Conservation (phyloP, 1,140 invertebrate genomes). For the Drosophila auraria region DNA sequence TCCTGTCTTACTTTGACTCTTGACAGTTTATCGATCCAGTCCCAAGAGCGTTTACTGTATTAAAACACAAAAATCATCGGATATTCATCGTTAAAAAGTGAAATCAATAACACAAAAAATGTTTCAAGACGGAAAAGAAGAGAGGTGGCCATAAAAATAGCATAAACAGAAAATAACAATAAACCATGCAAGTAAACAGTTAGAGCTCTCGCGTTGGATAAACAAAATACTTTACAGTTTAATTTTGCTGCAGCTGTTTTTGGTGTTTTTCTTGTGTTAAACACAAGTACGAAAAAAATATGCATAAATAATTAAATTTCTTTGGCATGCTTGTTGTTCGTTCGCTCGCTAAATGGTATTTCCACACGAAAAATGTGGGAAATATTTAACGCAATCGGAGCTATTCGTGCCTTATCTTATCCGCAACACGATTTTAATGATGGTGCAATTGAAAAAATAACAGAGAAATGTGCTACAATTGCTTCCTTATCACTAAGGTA, state of each 20-base stretch:
- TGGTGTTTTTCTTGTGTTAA: slow-evolving; percentile 25
- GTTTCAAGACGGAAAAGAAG: slow-evolving; percentile 19
- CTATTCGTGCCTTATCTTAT: slow-evolving; percentile 66
- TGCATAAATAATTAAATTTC: slow-evolving; percentile 35
- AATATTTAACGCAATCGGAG: slow-evolving; percentile 30
- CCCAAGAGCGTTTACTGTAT: neutral
- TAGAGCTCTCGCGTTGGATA: slow-evolving; percentile 8
- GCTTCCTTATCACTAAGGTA: slow-evolving; percentile 51
- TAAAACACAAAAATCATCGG: slow-evolving; percentile 33
- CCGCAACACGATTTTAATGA: slow-evolving; percentile 67
- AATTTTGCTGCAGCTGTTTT: slow-evolving; percentile 21
- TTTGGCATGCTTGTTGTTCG: slow-evolving; percentile 9
- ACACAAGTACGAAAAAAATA: slow-evolving; percentile 12
- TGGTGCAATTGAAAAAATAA: slow-evolving; percentile 57
- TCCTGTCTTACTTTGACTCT: too few relatives aligned
- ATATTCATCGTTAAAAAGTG: slow-evolving; percentile 66
- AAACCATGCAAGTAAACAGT: slow-evolving; percentile 27
- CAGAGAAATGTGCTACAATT: slow-evolving; percentile 33
- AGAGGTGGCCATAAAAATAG: slow-evolving; percentile 39
- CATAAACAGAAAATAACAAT: slow-evolving; percentile 42
- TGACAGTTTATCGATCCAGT: neutral
- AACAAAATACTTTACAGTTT: slow-evolving; percentile 34
- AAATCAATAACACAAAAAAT: slow-evolving; percentile 73
- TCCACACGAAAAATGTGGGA: slow-evolving; percentile 50
- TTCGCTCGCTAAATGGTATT: slow-evolving; percentile 57